Base-by-base conservation (phyloP, 2,888 invertebrate species). In the Phyto melanocephala region DNA sequence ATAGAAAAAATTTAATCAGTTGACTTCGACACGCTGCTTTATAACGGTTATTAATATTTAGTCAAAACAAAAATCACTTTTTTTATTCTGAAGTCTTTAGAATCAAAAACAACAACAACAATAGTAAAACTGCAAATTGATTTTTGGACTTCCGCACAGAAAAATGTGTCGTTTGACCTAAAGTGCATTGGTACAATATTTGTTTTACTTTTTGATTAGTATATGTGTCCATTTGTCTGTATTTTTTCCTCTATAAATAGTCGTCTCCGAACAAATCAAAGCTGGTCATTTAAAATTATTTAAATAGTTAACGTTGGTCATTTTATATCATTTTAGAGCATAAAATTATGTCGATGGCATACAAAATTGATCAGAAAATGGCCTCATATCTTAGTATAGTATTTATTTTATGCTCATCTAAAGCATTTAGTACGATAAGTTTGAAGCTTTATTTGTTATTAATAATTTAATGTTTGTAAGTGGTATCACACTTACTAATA, bases 241-340 rank as follows among this genome's bases (percentile, higher is more conserved):
- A n/a, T 28, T 17, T 47, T 24, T 56, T 47, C 11, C 56, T 28
- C 15, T 24, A 47, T 42, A 17, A 56, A 45, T 56, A 33, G 28
- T 33, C 10, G 4, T 10, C 13, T 54, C 13, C 33, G 2, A 47
- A 22, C 13, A 54, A 63, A 54, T 42, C 42, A 35, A 76, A 68
- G 20, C 50, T 58, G 50, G 24, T 56, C n/a, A 42, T 58, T 70
- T 22, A 11, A 62, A 62, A 42, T 20, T 42, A 58, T 56, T 50
- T 33, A 50, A 72, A 72, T 42, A n/a, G 10, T 71, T 58, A 56
- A 28, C 28, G 20, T n/a, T 42, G 11, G n/a, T 13, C 24, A 47
- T 37, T 71, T 47, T 6, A 13, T 24, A 28, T 47, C 45, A 5
- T 33, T 56, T 5, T 17, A 60, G 37, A 58, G 56, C 10, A 17